These are phyloP conservation scores for Hassar affinis DNA, from an alignment of 2,113 vertebrate species.

Conservation along the genomic window DNA sequence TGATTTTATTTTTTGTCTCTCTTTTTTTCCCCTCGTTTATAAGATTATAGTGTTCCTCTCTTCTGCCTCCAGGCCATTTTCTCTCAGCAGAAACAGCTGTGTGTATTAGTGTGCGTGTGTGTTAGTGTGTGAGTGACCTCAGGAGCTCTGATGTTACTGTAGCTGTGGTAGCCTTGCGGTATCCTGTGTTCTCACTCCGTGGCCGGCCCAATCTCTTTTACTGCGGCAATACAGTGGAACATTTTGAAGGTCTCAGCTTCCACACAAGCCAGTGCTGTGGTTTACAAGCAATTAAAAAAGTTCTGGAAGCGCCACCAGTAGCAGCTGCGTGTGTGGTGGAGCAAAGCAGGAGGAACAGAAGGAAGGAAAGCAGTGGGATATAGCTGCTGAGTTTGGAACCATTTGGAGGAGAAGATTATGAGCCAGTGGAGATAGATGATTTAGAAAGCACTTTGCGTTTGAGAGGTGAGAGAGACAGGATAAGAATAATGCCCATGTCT, in stretches of 20 bases:
- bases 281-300: conserved; percentile 42
- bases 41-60: conserved; percentile 28
- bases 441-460: neutral
- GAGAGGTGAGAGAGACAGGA: neutral
- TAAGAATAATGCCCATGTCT: neutral
- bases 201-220: conserved; percentile 8
- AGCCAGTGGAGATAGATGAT: neutral
- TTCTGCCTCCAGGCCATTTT: conserved; percentile 7
- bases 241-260: conserved; percentile 6
- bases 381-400: neutral
- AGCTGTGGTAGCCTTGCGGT: conserved; percentile 35
- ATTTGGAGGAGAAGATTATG: neutral
- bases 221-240: conserved; percentile 23
- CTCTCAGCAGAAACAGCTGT: conserved; percentile 26
- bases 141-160: conserved; percentile 30
- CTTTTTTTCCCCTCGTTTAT: conserved; percentile 17
- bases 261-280: conserved; percentile 31
- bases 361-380: conserved; percentile 24
- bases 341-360: conserved; percentile 22
- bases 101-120: too few relatives aligned
- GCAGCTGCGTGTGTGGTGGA: conserved; percentile 27
- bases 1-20: conserved; percentile 36
- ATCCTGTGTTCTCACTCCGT: conserved; percentile 12
- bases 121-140: conserved; percentile 4
- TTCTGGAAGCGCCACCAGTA: conserved; percentile 18